phyloP scores from a whole-genome alignment of 2,113 vertebrate species.

The Sminthopsis crassicaudata region DNA sequence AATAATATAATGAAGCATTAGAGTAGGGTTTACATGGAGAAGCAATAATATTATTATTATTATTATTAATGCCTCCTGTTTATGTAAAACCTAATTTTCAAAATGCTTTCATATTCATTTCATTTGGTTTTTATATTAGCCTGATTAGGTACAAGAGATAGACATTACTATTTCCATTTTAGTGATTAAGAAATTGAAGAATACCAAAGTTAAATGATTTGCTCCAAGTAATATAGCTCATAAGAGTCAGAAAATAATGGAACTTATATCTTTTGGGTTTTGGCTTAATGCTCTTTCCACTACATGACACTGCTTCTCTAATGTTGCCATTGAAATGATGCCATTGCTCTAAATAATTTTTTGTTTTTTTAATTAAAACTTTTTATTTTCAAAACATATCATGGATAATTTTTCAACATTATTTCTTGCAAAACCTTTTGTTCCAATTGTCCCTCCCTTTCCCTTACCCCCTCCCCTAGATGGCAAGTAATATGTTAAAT shows the following conservation, averaged over 20 bases:
- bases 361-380: no score
- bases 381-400: no score
- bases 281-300: not conserved
- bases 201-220: slow-evolving; percentile 43
- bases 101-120: slow-evolving; percentile 48
- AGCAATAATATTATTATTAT: slow-evolving; percentile 8
- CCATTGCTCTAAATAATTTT: slow-evolving; percentile 32
- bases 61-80: not conserved
- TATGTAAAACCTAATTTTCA: slow-evolving; percentile 43
- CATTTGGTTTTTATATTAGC: not conserved
- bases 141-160: slow-evolving; percentile 30
- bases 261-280: slow-evolving; percentile 8
- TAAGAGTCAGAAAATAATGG: slow-evolving; percentile 32
- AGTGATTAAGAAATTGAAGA: slow-evolving; percentile 37
- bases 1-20: not conserved
- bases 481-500: no score
- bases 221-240: slow-evolving; percentile 38
- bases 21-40: not conserved
- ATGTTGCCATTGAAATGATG: not conserved
- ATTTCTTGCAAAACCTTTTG: no score
- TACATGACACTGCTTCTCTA: not conserved
- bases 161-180: slow-evolving; percentile 26
- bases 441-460: no score
- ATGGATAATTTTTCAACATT: no score
- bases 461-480: no score